Evolutionary conservation across 2,888 invertebrate genomes (phyloP).

Genomic region (Cephus runcator): DNA sequence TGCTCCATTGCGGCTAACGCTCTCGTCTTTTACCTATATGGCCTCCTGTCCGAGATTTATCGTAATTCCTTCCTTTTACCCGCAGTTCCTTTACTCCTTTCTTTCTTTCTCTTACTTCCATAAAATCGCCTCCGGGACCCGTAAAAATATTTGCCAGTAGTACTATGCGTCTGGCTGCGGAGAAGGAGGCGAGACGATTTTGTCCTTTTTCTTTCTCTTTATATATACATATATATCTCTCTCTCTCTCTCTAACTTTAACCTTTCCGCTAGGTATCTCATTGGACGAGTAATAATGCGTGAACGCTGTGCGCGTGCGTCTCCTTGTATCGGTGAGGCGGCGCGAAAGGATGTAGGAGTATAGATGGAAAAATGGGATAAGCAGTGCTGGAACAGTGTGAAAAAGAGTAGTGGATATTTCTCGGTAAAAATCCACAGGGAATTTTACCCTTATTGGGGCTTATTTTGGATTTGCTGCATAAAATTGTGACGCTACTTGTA

Average conservation of each 20-base stretch:
- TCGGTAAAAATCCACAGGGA: background rate
- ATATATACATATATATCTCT: too few species aligned
- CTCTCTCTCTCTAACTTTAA: background rate
- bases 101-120: background rate
- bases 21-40: background rate
- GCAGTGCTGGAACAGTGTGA: background rate
- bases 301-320: background rate
- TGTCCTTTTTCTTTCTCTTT: background rate
- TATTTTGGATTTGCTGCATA: conserved; percentile 34
- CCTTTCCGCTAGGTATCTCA: background rate
- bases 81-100: background rate
- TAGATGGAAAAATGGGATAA: background rate
- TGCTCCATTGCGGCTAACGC: background rate
- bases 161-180: background rate
- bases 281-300: background rate
- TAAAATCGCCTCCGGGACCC: background rate
- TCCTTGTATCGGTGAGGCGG: background rate
- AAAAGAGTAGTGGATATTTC: background rate
- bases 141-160: background rate
- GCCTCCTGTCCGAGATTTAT: background rate
- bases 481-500: background rate
- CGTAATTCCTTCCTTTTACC: background rate
- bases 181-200: background rate
- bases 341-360: background rate
- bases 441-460: conserved; percentile 15